Percentiles rank a stretch among this genome's conserved stretches.
Conservation (phyloP, 1,140 invertebrate genomes). For the Lasaia peninsularis region DNA sequence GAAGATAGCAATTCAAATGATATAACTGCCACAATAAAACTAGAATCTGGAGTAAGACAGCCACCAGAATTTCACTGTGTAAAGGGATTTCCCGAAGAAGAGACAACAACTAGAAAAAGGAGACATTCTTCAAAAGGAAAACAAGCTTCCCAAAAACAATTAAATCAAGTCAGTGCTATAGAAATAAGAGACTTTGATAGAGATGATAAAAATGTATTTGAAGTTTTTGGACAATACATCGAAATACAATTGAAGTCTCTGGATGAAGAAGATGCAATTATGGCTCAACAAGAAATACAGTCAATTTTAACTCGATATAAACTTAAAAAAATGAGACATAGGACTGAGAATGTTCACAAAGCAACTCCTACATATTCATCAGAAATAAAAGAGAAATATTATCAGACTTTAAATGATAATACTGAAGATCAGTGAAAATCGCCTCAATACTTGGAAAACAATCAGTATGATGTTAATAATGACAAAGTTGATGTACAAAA, state of each 20-base stretch:
- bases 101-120: background rate
- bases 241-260: background rate
- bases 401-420: too few species aligned
- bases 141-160: background rate
- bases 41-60: background rate
- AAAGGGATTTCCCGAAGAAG: background rate
- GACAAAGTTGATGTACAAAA: too few species aligned
- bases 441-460: too few species aligned
- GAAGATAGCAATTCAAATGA: background rate
- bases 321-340: slow-evolving; percentile 1
- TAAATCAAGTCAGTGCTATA: background rate
- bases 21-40: background rate
- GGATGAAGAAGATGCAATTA: background rate
- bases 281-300: slow-evolving; percentile 8
- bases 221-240: background rate
- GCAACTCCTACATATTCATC: background rate
- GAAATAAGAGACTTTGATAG: background rate
- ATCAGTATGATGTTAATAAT: too few species aligned
- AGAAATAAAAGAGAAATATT: background rate
- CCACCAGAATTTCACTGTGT: background rate
- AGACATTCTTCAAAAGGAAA: background rate
- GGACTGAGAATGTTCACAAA: background rate
- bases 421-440: too few species aligned
- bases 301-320: slow-evolving; percentile 12
- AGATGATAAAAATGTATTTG: background rate